Base-by-base conservation (phyloP, 2,888 invertebrate genomes). In the Eupithecia vulgata region DNA sequence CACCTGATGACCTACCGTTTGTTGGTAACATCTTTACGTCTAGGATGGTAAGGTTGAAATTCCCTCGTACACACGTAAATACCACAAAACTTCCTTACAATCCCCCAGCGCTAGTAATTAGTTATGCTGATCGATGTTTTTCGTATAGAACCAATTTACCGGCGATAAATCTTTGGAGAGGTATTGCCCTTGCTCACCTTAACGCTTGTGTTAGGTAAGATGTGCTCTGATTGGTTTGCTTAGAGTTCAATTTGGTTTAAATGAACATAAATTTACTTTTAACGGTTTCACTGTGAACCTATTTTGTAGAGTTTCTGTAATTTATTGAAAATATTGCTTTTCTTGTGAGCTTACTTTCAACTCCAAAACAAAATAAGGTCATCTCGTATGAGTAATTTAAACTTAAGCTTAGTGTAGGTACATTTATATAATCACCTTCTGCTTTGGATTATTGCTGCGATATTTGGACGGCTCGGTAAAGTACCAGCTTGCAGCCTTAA, bases 71-170 rank as follows among this genome's bases (percentile, higher is more conserved):
- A 5, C 37, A 13, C 25, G 40, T 65, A 37, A 65, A 65, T 65
- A 42, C 65, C 65, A 40, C 73, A 67, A 62, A 71, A 57, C 69
- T 64, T 64, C 48, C 40, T 64, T 12, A 37, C 37, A 57, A 71
- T 61, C 65, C 74, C 62, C 48, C 21, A 34, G 5, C 30, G 70
- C 67, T 59, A 61, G 74, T 74, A 78, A 78, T 80, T 79, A 78
- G 75, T 80, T 73, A 78, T 67, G 57, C 72, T 82, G 79, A 80
- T 81, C 80, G 81, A 81, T 81, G 80, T 81, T 80, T 79, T 76
- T 82, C 74, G 77, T 75, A 80, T 86, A 79, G 82, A 76, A 79
- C 78, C 80, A 81, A 84, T 86, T 83, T 83, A 75, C 79, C 66
- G 77, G 78, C 80, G 75, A 81, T 86, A 84, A 82, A 84, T 85